These are phyloP conservation scores for Brachyalestes nurse DNA, from an alignment of 2,797 vertebrate species.

Conservation along the genomic window DNA sequence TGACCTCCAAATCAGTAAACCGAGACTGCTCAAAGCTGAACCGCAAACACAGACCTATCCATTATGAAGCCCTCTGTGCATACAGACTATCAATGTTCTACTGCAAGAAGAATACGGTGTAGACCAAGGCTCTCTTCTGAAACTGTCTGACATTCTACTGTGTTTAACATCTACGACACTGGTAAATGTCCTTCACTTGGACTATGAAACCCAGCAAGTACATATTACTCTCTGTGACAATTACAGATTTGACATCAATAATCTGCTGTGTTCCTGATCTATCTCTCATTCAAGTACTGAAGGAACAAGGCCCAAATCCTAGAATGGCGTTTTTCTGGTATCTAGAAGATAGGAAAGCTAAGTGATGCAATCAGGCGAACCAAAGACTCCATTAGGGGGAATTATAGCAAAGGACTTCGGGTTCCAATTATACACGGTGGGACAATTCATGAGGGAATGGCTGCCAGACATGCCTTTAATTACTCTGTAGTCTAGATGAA, in stretches of 20 bases:
- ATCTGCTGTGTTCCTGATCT: not conserved
- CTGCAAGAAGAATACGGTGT: slow-evolving; percentile 5
- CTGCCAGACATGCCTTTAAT: slow-evolving; percentile 40
- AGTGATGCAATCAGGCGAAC: slow-evolving; percentile 35
- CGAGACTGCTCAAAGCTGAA: not conserved
- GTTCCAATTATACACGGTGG: slow-evolving; percentile 40
- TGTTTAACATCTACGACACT: not conserved
- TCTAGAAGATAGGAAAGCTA: slow-evolving; percentile 26
- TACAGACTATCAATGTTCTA: slow-evolving; percentile 6
- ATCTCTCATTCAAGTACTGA: not conserved
- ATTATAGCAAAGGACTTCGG: slow-evolving; percentile 22
- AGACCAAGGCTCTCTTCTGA: not conserved
- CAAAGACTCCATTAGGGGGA: slow-evolving; percentile 40
- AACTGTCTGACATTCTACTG: not conserved
- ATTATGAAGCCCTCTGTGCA: not conserved
- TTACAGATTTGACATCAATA: slow-evolving; percentile 4
- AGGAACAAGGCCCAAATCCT: not conserved
- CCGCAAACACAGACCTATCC: not conserved
- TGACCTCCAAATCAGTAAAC: not conserved
- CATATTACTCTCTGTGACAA: not conserved
- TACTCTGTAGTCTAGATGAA: slow-evolving; percentile 32
- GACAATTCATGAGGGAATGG: slow-evolving; percentile 15
- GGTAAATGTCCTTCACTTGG: not conserved
- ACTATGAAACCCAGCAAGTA: not conserved
- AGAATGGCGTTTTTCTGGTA: slow-evolving; percentile 5